phyloP scores from a whole-genome alignment of 2,888 invertebrate species.

The Tetheella fluctuosa region DNA sequence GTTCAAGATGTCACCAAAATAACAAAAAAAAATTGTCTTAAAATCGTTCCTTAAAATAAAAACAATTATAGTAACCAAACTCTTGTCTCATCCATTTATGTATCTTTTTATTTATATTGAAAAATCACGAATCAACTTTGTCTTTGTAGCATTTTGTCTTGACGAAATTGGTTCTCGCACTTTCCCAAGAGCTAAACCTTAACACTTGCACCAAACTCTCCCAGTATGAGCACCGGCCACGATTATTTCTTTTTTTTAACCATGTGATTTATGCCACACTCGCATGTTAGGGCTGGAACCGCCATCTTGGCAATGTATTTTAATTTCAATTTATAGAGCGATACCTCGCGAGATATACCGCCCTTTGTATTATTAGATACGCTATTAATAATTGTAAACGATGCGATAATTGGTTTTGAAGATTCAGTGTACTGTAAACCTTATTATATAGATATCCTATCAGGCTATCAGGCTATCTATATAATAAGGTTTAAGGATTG shows the following conservation, averaged over 20 bases:
- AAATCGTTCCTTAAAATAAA: no score
- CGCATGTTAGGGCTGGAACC: constrained; percentile 67
- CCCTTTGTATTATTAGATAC: constrained; percentile 60
- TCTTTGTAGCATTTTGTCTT: no score
- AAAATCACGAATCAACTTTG: no score
- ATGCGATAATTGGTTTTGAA: constrained; percentile 47
- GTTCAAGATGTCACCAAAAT: no score
- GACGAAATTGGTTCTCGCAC: background rate
- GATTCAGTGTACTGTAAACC: background rate
- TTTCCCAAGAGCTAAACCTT: constrained; percentile 15
- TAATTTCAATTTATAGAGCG: constrained; percentile 81
- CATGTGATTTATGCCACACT: constrained; percentile 71
- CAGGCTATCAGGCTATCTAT: no score
- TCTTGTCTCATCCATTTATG: no score
- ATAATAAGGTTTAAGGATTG: no score
- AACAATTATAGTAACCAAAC: no score
- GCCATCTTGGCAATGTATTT: constrained; percentile 66
- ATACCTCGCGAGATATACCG: constrained; percentile 54
- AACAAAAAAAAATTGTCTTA: no score
- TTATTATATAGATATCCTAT: background rate
- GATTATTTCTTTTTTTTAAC: constrained; percentile 72
- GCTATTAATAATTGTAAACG: constrained; percentile 65
- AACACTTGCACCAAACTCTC: constrained; percentile 48
- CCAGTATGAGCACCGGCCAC: constrained; percentile 53
- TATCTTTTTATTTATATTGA: no score